These are phyloP conservation scores for Helicolenus hilgendorfi DNA, from an alignment of 2,797 vertebrate species.

Conservation along the genomic window DNA sequence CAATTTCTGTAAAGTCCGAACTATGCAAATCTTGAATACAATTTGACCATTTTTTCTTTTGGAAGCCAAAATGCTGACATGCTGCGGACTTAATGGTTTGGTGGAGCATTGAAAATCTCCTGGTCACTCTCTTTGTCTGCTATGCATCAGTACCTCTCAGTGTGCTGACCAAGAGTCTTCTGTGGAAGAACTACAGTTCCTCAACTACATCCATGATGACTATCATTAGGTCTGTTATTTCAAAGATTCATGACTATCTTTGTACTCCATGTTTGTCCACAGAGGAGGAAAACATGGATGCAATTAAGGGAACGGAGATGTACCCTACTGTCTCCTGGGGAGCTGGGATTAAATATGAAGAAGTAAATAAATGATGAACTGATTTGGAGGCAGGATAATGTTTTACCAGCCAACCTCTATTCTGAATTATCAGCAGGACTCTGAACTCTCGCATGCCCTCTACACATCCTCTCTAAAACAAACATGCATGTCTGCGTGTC, in stretches of 20 bases:
- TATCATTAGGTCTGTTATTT: slow-evolving; percentile 20
- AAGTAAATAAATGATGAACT: slow-evolving; percentile 5
- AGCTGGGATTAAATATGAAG: slow-evolving; percentile 39
- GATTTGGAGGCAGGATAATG: slow-evolving; percentile 6
- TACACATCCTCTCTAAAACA: not conserved
- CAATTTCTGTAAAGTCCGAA: slow-evolving; percentile 5
- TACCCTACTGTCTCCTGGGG: not conserved
- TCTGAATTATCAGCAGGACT: slow-evolving; percentile 18
- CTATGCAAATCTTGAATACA: slow-evolving; percentile 33
- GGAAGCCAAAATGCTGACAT: slow-evolving; percentile 42
- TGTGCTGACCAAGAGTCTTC: slow-evolving; percentile 36
- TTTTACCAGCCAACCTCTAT: not conserved
- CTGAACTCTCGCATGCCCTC: not conserved
- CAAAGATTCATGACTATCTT: slow-evolving; percentile 38
- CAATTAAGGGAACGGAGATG: not conserved
- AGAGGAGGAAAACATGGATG: not conserved
- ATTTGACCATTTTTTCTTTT: slow-evolving; percentile 22
- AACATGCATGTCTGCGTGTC: not conserved
- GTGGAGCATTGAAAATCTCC: slow-evolving; percentile 57
- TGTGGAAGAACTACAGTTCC: slow-evolving; percentile 7
- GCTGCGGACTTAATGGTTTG: slow-evolving; percentile 21
- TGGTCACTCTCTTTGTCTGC: slow-evolving; percentile 52
- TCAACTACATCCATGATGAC: slow-evolving; percentile 15
- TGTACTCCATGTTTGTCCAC: slow-evolving; percentile 3
- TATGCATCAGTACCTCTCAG: slow-evolving; percentile 24